Percentiles rank a stretch among this genome's conserved stretches.
phyloP scores from a whole-genome alignment of 2,888 invertebrate species.

The Agrochola litura region DNA sequence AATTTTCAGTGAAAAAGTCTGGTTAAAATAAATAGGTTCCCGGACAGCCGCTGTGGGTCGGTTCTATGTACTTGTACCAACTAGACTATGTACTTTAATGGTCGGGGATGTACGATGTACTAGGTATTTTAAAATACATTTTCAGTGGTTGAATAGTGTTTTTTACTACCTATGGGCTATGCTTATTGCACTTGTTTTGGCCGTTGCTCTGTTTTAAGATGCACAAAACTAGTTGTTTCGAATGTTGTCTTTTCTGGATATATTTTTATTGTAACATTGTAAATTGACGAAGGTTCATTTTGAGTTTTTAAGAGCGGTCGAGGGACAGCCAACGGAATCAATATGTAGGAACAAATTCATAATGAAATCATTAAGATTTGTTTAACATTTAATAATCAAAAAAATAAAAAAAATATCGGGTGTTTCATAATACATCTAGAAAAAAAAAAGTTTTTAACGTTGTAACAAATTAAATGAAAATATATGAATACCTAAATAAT shows the following conservation, averaged over 20 bases:
- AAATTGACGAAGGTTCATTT: not conserved
- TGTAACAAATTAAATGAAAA: not conserved
- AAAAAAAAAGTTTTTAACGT: not conserved
- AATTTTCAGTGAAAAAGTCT: constrained; percentile 62
- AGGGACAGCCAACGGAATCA: no score
- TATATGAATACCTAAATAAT: not conserved
- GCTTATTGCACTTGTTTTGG: constrained; percentile 24
- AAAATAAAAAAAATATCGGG: no score
- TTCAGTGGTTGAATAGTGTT: constrained; percentile 10
- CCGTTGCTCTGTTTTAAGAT: constrained; percentile 1
- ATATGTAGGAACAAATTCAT: no score
- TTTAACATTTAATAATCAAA: no score
- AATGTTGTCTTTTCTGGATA: not conserved
- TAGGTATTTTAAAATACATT: constrained; percentile 50
- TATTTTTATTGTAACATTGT: not conserved
- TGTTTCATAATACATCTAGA: not conserved
- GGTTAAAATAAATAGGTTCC: constrained; percentile 67
- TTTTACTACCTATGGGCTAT: constrained; percentile 16
- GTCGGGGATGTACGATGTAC: constrained; percentile 34
- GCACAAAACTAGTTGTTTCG: not conserved
- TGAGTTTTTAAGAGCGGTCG: not conserved
- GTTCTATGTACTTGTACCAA: constrained; percentile 44
- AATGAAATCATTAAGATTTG: no score
- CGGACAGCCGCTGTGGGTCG: constrained; percentile 57
- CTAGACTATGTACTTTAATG: constrained; percentile 44